A percentile compares a stretch with the other conserved stretches of the same genome.
Conservation (phyloP, 2,888 invertebrate species). For the Doris montereyensis region DNA sequence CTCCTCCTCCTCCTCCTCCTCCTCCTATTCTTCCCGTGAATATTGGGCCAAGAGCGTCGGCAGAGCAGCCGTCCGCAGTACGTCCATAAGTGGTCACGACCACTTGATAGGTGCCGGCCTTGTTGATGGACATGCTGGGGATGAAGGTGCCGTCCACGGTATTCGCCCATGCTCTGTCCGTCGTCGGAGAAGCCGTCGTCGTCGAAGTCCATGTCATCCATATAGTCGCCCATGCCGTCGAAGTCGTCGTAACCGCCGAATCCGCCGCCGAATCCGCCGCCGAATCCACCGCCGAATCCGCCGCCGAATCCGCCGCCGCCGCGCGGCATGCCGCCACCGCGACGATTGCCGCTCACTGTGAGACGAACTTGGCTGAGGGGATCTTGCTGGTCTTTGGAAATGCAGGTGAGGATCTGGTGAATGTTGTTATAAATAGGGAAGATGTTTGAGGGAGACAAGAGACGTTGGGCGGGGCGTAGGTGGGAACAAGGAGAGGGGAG, state of each 20-base stretch:
- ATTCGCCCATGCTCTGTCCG: too few species aligned
- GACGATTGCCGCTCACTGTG: not conserved
- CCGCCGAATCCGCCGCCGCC: not conserved
- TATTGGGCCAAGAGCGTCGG: constrained; percentile 18
- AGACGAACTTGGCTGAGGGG: constrained; percentile 20
- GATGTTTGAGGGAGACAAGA: too few species aligned
- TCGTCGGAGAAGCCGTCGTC: not conserved
- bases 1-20: not conserved
- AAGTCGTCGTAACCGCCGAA: not conserved
- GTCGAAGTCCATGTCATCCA: not conserved
- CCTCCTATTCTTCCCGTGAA: not conserved
- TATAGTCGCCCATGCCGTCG: not conserved
- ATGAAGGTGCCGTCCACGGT: constrained; percentile 28
- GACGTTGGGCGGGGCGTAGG: too few species aligned
- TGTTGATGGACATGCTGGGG: constrained; percentile 19
- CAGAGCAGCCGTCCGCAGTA: constrained; percentile 20
- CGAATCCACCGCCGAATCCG: not conserved
- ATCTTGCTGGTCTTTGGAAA: constrained; percentile 17
- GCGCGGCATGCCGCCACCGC: not conserved
- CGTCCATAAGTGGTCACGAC: not conserved
- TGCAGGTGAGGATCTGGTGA: constrained; percentile 12
- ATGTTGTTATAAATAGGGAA: too few species aligned
- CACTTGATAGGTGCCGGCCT: constrained; percentile 22
- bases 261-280: not conserved
- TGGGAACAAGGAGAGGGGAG: too few species aligned